These are phyloP conservation scores for Calcarius lapponicus DNA, from an alignment of 2,797 vertebrate species.

Conservation along the genomic window DNA sequence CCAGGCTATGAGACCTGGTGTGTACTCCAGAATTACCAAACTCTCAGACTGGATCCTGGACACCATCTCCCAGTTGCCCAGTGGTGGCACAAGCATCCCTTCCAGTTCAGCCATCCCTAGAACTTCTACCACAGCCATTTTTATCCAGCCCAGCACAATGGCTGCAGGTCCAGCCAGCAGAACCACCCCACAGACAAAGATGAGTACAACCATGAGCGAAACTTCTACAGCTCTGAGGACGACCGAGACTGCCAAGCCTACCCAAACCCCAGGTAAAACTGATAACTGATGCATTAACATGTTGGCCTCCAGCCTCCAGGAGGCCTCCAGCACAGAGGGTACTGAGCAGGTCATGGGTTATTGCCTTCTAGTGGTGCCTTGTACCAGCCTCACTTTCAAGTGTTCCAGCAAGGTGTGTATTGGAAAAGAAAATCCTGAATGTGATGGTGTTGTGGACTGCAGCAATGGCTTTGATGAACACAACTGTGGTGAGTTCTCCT, in stretches of 20 bases:
- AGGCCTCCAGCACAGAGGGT: not conserved
- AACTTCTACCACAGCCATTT: not conserved
- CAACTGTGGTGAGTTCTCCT: constrained; percentile 80
- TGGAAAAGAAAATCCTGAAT: constrained; percentile 87
- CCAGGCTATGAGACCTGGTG: constrained; percentile 86
- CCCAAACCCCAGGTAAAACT: constrained; percentile 76
- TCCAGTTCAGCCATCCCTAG: not conserved
- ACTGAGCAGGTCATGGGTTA: not conserved
- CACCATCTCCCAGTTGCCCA: constrained; percentile 36
- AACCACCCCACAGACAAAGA: not conserved
- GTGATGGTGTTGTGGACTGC: constrained; percentile 85
- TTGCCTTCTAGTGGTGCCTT: constrained; percentile 70
- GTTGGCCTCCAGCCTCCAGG: not conserved
- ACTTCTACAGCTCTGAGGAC: not conserved
- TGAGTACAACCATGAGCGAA: not conserved
- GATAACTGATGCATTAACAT: not conserved
- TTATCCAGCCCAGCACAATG: not conserved
- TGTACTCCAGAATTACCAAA: constrained; percentile 87
- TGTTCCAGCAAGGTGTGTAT: constrained; percentile 84
- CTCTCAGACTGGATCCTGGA: constrained; percentile 89
- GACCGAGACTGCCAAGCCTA: not conserved
- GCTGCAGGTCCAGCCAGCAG: not conserved
- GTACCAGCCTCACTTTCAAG: constrained; percentile 81
- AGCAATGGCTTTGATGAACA: constrained; percentile 81
- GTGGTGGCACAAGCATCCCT: not conserved